Evolutionary conservation across 2,888 invertebrate genomes (phyloP).

Genomic region (Volucella inflata): DNA sequence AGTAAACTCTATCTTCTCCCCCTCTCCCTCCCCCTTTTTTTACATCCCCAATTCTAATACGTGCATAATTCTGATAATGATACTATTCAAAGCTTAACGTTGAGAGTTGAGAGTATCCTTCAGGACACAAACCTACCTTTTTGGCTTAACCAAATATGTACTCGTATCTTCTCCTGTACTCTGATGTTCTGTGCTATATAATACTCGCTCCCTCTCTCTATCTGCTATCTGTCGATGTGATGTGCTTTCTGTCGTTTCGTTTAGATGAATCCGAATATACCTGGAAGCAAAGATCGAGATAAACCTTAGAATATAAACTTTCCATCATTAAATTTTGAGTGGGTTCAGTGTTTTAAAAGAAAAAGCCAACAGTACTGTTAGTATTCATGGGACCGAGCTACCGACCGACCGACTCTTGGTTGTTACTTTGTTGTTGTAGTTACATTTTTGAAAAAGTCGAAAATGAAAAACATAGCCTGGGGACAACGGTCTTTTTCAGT

Average conservation of each 20-base stretch:
- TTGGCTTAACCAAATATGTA: constrained; percentile 61
- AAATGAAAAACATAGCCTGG: constrained; percentile 69
- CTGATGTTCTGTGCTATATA: constrained; percentile 10
- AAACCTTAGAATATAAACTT: constrained; percentile 74
- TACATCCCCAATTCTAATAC: constrained; percentile 61
- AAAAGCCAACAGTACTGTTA: constrained; percentile 21
- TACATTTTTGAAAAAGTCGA: constrained; percentile 39
- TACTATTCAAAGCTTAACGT: constrained; percentile 70
- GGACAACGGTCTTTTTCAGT: constrained; percentile 47
- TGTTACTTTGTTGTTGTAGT: constrained; percentile 9
- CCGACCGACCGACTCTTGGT: background rate
- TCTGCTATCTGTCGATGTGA: background rate
- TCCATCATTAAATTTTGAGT: constrained; percentile 73
- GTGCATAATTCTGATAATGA: constrained; percentile 75
- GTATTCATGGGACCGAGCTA: background rate
- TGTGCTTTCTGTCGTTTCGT: constrained; percentile 12
- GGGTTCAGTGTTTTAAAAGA: constrained; percentile 54
- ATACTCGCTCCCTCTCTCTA: background rate
- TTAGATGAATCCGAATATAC: constrained; percentile 61
- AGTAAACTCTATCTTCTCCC: constrained; percentile 12
- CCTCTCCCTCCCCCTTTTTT: background rate
- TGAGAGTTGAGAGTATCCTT: constrained; percentile 51
- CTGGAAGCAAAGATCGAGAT: constrained; percentile 75
- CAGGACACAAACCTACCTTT: constrained; percentile 69
- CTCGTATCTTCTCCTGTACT: constrained; percentile 31